phyloP scores from a whole-genome alignment of 1,140 invertebrate species.

The Platyura marginata region DNA sequence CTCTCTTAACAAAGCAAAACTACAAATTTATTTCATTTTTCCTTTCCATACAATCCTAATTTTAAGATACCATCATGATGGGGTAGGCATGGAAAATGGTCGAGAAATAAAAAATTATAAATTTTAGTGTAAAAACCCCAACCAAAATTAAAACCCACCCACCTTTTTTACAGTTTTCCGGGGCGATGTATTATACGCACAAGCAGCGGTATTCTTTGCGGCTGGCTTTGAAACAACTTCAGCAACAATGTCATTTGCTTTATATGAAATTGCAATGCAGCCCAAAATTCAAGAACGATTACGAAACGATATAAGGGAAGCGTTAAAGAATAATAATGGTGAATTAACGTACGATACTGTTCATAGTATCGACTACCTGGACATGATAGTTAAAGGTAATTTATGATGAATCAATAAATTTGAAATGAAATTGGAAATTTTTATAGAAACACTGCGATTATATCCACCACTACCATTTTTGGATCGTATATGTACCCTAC shows the following conservation, averaged over 20 bases:
- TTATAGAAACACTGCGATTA: constrained; percentile 33
- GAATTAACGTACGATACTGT: constrained; percentile 22
- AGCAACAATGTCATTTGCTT: constrained; percentile 29
- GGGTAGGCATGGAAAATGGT: too few relatives aligned
- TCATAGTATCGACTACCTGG: constrained; percentile 23
- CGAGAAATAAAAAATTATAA: too few relatives aligned
- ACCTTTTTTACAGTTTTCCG: not conserved
- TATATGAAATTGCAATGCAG: constrained; percentile 35
- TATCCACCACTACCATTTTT: constrained; percentile 36
- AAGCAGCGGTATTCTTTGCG: constrained; percentile 35
- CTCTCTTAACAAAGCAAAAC: too few relatives aligned
- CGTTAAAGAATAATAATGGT: constrained; percentile 8
- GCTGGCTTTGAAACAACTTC: constrained; percentile 43
- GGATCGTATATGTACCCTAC: constrained; percentile 22
- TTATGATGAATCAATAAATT: not conserved
- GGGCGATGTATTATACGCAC: constrained; percentile 25
- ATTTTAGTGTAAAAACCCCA: too few relatives aligned
- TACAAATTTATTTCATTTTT: too few relatives aligned
- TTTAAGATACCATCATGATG: too few relatives aligned
- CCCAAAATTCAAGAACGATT: constrained; percentile 31
- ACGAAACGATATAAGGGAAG: constrained; percentile 28
- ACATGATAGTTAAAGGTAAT: constrained; percentile 25
- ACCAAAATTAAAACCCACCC: not conserved
- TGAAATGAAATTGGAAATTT: too few relatives aligned
- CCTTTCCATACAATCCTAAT: too few relatives aligned